Percentiles rank a stretch among this genome's conserved stretches.
These are phyloP conservation scores for Busseola fusca DNA, from an alignment of 2,888 invertebrate species.

Conservation along the genomic window DNA sequence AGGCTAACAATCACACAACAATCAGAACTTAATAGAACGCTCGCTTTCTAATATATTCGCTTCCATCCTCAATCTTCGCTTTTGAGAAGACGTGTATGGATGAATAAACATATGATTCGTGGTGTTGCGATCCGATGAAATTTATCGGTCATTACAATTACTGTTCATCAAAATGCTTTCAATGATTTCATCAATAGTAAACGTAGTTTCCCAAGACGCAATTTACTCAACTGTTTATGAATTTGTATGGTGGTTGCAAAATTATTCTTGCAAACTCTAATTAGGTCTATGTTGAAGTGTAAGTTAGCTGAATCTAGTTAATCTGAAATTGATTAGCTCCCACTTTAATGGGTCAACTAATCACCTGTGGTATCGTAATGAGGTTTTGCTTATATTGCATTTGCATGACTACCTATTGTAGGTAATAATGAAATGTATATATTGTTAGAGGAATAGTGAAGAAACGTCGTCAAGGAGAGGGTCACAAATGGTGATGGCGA, in stretches of 20 bases:
- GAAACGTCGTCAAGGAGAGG: too few relatives aligned
- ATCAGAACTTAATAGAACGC: constrained; percentile 33
- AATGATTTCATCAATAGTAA: constrained; percentile 53
- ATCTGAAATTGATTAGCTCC: constrained; percentile 9
- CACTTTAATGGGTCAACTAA: constrained; percentile 26
- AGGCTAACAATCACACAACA: constrained; percentile 34
- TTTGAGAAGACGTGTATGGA: constrained; percentile 51
- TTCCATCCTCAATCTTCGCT: constrained; percentile 50
- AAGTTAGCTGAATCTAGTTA: constrained; percentile 21
- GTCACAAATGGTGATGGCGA: too few relatives aligned
- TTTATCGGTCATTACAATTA: constrained; percentile 45
- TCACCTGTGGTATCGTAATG: constrained; percentile 22
- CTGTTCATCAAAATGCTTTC: constrained; percentile 49
- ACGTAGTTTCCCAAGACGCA: constrained; percentile 57
- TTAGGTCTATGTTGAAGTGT: constrained; percentile 36
- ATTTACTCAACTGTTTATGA: constrained; percentile 61
- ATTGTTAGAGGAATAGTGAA: too few relatives aligned
- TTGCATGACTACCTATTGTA: not conserved
- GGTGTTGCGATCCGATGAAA: constrained; percentile 43
- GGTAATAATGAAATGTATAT: constrained; percentile 20
- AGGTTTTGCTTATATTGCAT: constrained; percentile 10
- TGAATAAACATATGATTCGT: constrained; percentile 54
- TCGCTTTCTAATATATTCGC: constrained; percentile 57
- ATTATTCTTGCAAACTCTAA: constrained; percentile 62
- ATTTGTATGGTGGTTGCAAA: constrained; percentile 66